phyloP scores from a whole-genome alignment of 2,113 vertebrate species.

The Tichodroma muraria region DNA sequence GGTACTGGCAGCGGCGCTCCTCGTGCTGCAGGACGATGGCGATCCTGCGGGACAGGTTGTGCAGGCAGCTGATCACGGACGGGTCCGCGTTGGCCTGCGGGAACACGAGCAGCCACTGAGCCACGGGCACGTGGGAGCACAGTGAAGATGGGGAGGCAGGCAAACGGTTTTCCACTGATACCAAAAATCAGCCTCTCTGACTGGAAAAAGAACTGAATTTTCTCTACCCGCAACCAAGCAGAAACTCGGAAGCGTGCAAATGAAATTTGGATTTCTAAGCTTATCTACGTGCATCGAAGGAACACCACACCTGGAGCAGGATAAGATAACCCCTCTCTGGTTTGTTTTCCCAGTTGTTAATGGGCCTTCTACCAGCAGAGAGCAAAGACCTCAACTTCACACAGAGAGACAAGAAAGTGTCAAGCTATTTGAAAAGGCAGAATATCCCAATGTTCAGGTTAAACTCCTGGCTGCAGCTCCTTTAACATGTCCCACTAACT shows the following conservation, averaged over 20 bases:
- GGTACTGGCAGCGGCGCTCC: conserved; percentile 94
- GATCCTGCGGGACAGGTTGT: conserved; percentile 89
- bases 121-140: fast-evolving
- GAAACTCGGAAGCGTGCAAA: neutral
- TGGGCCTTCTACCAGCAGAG: neutral
- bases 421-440: neutral
- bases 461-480: neutral
- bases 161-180: neutral
- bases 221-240: neutral
- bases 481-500: neutral
- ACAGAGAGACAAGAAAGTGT: neutral
- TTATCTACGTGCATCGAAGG: neutral
- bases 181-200: neutral
- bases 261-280: neutral
- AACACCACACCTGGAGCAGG: neutral
- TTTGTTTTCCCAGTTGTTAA: neutral
- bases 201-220: neutral
- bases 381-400: neutral
- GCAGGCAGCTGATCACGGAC: conserved; percentile 90
- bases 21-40: conserved; percentile 95
- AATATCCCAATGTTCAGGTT: neutral
- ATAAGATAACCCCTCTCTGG: neutral
- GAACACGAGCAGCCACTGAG: neutral
- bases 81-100: conserved; percentile 88
- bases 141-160: neutral